A percentile compares a stretch with the other conserved stretches of the same genome.
These are phyloP conservation scores for Xerus rutilus DNA, from an alignment of 2,797 vertebrate genomes.

Conservation along the genomic window DNA sequence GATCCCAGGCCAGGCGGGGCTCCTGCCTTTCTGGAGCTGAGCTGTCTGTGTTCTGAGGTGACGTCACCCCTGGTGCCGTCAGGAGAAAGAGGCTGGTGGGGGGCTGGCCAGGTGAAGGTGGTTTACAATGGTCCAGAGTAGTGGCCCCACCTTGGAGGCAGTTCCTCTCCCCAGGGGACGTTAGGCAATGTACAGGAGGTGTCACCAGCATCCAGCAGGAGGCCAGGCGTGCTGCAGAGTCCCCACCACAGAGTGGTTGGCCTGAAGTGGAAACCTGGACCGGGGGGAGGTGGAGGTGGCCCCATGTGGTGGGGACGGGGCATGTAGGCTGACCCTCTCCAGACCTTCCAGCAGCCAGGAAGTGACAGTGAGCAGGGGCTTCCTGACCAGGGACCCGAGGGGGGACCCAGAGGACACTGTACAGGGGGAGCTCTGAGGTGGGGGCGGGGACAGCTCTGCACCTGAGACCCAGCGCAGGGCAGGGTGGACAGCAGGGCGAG, in stretches of 20 bases:
- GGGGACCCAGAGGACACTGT: accelerated
- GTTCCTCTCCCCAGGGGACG: not conserved
- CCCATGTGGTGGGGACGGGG: accelerated
- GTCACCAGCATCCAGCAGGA: not conserved
- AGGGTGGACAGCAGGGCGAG: no score
- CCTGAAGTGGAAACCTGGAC: accelerated
- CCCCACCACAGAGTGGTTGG: no score
- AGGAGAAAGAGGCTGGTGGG: no score
- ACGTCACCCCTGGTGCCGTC: no score
- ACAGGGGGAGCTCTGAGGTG: no score
- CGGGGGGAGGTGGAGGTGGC: not conserved
- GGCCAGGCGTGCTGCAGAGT: not conserved
- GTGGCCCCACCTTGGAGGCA: no score
- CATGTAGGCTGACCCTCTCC: not conserved
- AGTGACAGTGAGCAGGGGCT: not conserved
- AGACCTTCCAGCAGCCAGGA: not conserved
- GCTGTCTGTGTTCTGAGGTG: no score
- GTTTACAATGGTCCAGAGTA: not conserved
- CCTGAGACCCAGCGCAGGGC: not conserved
- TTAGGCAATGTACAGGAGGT: no score
- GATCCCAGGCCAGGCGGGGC: no score
- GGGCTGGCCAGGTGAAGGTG: not conserved
- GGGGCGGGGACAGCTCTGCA: not conserved
- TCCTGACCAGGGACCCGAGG: no score
- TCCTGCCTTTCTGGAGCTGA: no score